These are phyloP conservation scores for Leptinotarsa texana DNA, from an alignment of 1,140 invertebrate species.

Conservation along the genomic window DNA sequence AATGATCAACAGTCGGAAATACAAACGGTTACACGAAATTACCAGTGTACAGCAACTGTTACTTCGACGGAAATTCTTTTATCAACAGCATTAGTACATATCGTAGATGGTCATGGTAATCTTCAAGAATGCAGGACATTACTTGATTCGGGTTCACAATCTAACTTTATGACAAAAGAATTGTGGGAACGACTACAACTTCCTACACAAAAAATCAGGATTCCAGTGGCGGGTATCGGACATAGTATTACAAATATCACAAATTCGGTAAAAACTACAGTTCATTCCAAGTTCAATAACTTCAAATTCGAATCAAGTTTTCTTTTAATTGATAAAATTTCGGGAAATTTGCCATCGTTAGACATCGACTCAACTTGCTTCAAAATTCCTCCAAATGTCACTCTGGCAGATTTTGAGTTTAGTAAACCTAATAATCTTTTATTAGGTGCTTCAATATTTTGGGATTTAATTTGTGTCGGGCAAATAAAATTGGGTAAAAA, in stretches of 20 bases:
- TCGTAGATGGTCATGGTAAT: not conserved
- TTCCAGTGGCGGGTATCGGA: slow-evolving; percentile 6
- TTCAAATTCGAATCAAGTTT: not conserved
- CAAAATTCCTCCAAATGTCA: not conserved
- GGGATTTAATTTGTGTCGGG: not conserved
- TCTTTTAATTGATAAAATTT: slow-evolving; percentile 12
- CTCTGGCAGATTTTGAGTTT: slow-evolving; percentile 7
- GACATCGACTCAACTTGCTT: not conserved
- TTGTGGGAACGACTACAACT: not conserved
- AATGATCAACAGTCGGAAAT: too few species aligned
- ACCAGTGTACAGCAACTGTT: not conserved
- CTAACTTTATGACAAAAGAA: not conserved
- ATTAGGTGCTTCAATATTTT: slow-evolving; percentile 10
- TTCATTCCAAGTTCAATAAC: not conserved
- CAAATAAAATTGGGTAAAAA: slow-evolving; percentile 14
- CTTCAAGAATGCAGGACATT: not conserved
- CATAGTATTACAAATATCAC: not conserved
- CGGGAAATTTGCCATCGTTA: slow-evolving; percentile 7
- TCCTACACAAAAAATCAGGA: not conserved
- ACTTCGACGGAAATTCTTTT: not conserved
- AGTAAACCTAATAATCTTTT: not conserved
- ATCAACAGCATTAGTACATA: not conserved
- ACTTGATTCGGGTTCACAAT: not conserved
- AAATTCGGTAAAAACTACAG: not conserved
- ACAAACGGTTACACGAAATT: not conserved